phyloP scores from a whole-genome alignment of 2,888 invertebrate species.

The Sericinus montela region DNA sequence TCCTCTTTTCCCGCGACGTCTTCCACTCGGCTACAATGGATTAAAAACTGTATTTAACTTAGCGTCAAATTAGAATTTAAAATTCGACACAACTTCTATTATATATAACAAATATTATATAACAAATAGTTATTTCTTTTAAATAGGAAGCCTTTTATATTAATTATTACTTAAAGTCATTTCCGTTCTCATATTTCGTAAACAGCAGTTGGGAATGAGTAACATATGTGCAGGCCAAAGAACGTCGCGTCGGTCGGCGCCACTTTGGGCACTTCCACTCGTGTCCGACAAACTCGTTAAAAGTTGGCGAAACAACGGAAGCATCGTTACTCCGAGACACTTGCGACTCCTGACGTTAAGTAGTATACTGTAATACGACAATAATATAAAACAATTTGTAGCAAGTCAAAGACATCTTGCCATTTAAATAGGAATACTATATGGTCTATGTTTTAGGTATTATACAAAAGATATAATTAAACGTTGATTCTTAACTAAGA shows the following conservation, averaged over 20 bases:
- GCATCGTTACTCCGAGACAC: constrained; percentile 65
- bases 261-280: constrained; percentile 44
- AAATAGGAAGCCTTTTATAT: too few species aligned
- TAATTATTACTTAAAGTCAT: neutral
- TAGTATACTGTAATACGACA: constrained; percentile 70
- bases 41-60: too few species aligned
- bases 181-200: constrained; percentile 28
- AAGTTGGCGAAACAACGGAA: constrained; percentile 73
- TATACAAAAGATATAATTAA: too few species aligned
- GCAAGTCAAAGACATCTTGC: constrained; percentile 31
- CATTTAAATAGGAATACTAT: neutral
- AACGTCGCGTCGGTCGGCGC: constrained; percentile 40
- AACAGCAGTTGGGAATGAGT: constrained; percentile 32
- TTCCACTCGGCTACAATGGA: too few species aligned
- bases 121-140: too few species aligned
- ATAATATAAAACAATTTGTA: constrained; percentile 65
- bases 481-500: too few species aligned
- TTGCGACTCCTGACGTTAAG: constrained; percentile 69
- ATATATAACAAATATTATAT: too few species aligned
- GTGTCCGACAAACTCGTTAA: constrained; percentile 78
- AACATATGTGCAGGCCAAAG: constrained; percentile 39
- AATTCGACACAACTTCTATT: too few species aligned
- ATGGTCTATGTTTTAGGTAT: too few species aligned
- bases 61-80: too few species aligned
- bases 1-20: too few species aligned